A percentile compares a stretch with the other conserved stretches of the same genome.
Conservation (phyloP, 2,113 vertebrate genomes). For the Apodemus speciosus region DNA sequence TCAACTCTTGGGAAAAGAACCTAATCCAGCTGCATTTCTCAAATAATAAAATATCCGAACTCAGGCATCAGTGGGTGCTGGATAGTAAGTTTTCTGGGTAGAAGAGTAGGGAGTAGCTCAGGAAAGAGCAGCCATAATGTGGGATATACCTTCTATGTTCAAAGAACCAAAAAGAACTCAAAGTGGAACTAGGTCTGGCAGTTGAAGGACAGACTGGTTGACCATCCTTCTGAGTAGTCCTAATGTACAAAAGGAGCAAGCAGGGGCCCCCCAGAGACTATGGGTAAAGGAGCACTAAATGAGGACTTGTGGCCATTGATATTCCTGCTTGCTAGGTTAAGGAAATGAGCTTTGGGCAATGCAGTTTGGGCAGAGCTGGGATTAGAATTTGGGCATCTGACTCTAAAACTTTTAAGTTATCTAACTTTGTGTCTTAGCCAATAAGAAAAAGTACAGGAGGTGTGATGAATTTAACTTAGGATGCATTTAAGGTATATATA, state of each 20-base stretch:
- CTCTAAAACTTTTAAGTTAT: background rate
- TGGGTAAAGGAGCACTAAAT: background rate
- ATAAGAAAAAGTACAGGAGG: background rate
- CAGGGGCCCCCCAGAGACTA: background rate
- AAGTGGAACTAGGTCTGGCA: background rate
- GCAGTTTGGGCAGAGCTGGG: background rate
- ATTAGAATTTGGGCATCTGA: background rate
- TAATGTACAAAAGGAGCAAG: background rate
- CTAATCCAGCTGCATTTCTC: background rate
- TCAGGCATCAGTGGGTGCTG: background rate
- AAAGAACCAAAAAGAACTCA: background rate
- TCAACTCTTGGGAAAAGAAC: background rate
- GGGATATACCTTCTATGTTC: background rate
- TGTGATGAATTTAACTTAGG: background rate
- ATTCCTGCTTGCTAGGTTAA: background rate
- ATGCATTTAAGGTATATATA: background rate
- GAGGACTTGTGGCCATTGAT: background rate
- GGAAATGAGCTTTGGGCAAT: background rate
- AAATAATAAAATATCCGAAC: background rate
- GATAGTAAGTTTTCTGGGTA: background rate
- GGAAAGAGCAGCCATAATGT: background rate
- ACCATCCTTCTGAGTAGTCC: background rate
- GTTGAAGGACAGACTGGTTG: background rate
- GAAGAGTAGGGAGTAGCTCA: background rate
- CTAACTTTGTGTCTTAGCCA: background rate